phyloP scores from a whole-genome alignment of 2,888 invertebrate species.

The Danaus chrysippus region DNA sequence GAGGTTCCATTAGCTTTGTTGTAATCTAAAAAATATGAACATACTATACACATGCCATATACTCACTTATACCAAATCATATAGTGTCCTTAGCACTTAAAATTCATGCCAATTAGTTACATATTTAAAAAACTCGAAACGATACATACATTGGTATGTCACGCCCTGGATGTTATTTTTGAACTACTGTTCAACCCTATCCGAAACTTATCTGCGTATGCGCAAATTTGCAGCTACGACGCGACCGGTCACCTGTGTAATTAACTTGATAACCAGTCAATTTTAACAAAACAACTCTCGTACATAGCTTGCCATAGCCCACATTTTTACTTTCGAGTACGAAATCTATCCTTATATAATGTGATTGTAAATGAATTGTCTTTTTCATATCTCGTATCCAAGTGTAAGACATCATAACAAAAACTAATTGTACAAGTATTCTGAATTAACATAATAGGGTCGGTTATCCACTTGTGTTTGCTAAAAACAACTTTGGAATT shows the following conservation, averaged over 20 bases:
- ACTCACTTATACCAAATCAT: too few species aligned
- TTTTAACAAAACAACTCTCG: conserved; percentile 27
- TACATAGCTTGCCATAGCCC: conserved; percentile 24
- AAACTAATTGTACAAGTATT: too few species aligned
- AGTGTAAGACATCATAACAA: too few species aligned
- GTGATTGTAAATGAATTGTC: conserved; percentile 19
- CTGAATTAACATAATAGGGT: too few species aligned
- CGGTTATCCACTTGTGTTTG: too few species aligned
- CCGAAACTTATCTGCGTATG: conserved; percentile 42
- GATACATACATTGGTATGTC: too few species aligned
- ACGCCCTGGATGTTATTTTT: neutral
- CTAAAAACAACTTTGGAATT: neutral
- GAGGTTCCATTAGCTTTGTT: too few species aligned
- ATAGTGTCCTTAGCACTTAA: too few species aligned
- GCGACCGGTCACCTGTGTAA: conserved; percentile 20
- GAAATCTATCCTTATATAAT: conserved; percentile 26
- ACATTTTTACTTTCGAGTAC: conserved; percentile 23
- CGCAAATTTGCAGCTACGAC: conserved; percentile 43
- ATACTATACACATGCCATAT: too few species aligned
- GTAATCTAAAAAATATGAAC: too few species aligned
- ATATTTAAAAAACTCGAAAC: too few species aligned
- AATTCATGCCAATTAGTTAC: too few species aligned
- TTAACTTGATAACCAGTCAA: conserved; percentile 25
- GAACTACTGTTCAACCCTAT: conserved; percentile 18
- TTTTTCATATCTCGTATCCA: conserved; percentile 10